Base-by-base conservation (phyloP, 2,888 invertebrate species). In the Rotaria sp. region DNA sequence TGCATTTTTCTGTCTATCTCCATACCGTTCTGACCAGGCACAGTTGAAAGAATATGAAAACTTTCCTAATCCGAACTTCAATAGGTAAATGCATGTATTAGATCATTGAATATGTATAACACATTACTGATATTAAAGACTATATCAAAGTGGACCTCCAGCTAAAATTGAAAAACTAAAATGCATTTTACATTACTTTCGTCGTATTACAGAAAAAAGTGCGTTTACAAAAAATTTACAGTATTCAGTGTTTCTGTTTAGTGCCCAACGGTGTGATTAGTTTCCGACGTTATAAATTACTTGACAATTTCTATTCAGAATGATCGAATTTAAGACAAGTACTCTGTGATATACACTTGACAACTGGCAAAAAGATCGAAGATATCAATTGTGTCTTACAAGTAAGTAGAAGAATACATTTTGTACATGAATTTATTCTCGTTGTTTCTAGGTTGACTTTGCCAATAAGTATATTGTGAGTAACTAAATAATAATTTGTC, bases 1-100 rank as follows among this genome's bases (percentile, higher is more conserved):
- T 92, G 96, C 96, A 24, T 97, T 98, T 92, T 94, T 98, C 88
- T 96, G 96, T 91, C 97, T 97, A 55, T 97, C 95, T 92, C 96
- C 97, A 0, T 93, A 94, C 88, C 92, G 21, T 5, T 67, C 95
- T 26, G 11, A 18, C 26, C 24, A 11, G 21, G 21, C 1, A 30
- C 13, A 8, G 35, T 74, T 38, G 38, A 74, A 5, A 38, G 1
- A 26, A 80, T 45, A 45, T 7, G 24, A 30, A 67, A 67, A 30
- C 10, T 45, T 21, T 45, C 26, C 35, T 26, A 30, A 74, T 74
- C 38, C 15, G 3, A 80, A 80, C n/a, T 80, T 80, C 15, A 80
- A 80, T 45, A 26, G 26, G 80, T 80, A 80, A 41, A 5, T 24
- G 15, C 11, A 30, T 35, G 1, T 18, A 4, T 30, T 35, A 1